These are phyloP conservation scores for Hylomyscus alleni DNA, from an alignment of 2,797 vertebrate species.

Conservation along the genomic window DNA sequence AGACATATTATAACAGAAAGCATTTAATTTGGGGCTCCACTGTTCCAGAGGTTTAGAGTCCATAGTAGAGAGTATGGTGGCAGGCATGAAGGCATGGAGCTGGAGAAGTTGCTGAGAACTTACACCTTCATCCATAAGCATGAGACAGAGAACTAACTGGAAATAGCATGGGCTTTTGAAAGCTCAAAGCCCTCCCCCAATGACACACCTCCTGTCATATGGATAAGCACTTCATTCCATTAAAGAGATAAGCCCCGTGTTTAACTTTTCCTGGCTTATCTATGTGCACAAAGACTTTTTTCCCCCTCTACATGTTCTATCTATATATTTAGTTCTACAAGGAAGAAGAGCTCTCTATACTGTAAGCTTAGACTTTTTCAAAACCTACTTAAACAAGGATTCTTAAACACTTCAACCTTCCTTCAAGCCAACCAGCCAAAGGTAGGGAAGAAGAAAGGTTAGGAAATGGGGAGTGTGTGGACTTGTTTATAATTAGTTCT, in stretches of 20 bases:
- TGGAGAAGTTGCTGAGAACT: neutral
- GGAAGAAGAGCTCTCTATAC: neutral
- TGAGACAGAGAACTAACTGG: neutral
- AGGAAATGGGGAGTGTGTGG: neutral
- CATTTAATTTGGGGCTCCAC: neutral
- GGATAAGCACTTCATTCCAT: too few species aligned
- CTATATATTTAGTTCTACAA: neutral
- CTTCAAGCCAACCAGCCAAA: neutral
- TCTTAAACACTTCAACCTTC: neutral
- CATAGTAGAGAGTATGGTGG: too few species aligned
- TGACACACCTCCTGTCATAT: neutral
- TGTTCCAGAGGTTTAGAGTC: too few species aligned
- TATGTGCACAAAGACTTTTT: neutral
- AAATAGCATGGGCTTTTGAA: neutral
- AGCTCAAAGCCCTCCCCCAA: neutral
- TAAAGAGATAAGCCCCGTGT: too few species aligned
- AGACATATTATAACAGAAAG: neutral
- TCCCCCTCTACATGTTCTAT: too few species aligned
- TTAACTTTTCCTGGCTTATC: neutral
- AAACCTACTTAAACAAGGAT: neutral
- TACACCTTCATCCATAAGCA: neutral
- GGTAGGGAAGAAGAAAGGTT: neutral
- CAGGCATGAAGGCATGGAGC: neutral
- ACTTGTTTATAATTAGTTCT: neutral
- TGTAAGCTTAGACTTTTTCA: neutral